These are phyloP conservation scores for Taxidea taxus DNA, from an alignment of 2,113 vertebrate genomes.

Conservation along the genomic window DNA sequence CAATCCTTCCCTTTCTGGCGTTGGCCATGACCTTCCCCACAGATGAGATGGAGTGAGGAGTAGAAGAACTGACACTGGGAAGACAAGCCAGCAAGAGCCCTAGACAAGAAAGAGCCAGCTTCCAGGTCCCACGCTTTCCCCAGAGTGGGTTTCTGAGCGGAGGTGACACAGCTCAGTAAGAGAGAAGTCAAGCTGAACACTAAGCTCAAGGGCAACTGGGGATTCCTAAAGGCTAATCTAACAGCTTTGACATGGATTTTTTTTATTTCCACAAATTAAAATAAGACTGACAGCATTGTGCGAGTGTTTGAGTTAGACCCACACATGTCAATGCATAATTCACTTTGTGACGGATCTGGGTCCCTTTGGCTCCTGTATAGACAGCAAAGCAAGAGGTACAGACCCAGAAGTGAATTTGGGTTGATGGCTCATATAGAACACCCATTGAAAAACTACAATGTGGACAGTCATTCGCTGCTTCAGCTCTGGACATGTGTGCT, in stretches of 20 bases:
- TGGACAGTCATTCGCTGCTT: background rate
- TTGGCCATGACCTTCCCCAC: background rate
- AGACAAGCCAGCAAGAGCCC: background rate
- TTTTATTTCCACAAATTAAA: conserved; percentile 21
- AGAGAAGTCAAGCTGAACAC: background rate
- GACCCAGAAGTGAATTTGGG: background rate
- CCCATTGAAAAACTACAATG: background rate
- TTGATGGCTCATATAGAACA: background rate
- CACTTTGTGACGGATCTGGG: background rate
- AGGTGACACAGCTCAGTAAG: background rate
- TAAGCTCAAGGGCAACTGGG: background rate
- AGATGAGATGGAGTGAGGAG: background rate
- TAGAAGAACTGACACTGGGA: background rate
- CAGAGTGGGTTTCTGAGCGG: background rate
- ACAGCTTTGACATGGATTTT: background rate
- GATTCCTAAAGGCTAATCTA: background rate
- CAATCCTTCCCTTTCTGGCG: background rate
- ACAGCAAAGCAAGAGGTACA: background rate
- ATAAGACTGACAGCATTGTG: background rate
- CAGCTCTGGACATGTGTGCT: background rate
- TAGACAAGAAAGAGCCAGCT: background rate
- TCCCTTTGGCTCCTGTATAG: background rate
- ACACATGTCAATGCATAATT: background rate
- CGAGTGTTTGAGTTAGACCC: background rate
- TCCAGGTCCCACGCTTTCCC: background rate